Conservation (phyloP, 1,140 invertebrate genomes). For the Idris sp. region DNA sequence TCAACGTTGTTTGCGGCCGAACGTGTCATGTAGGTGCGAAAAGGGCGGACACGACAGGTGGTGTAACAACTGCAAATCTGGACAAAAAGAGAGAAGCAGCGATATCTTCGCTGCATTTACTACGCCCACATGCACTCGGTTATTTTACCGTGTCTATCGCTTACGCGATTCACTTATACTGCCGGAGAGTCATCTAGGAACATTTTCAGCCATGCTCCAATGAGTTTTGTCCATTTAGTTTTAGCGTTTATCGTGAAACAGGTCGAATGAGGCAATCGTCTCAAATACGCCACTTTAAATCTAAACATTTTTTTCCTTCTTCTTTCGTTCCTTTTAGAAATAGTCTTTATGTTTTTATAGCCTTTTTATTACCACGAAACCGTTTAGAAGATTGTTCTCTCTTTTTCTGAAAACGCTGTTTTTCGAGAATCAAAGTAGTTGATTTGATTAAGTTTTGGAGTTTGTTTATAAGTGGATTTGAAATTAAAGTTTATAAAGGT, state of each 20-base stretch:
- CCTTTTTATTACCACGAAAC: constrained; percentile 17
- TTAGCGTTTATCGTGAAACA: constrained; percentile 22
- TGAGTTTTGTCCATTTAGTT: constrained; percentile 30
- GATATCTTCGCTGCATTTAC: constrained; percentile 58
- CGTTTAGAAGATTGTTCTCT: constrained; percentile 6
- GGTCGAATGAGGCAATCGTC: constrained; percentile 6
- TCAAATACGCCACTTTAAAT: constrained; percentile 8
- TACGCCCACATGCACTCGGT: constrained; percentile 65
- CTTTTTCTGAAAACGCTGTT: constrained; percentile 7
- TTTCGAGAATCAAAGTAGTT: background rate
- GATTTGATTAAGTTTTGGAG: background rate
- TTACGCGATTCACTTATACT: constrained; percentile 26
- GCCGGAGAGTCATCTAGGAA: constrained; percentile 11
- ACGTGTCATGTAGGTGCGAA: constrained; percentile 69
- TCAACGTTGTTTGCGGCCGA: constrained; percentile 43
- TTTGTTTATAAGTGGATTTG: background rate
- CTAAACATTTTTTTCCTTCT: constrained; percentile 3
- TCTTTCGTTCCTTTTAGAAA: constrained; percentile 7
- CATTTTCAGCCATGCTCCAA: constrained; percentile 15
- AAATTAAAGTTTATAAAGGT: background rate
- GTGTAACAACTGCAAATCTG: constrained; percentile 69
- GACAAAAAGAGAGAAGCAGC: constrained; percentile 64
- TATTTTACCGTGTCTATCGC: constrained; percentile 33
- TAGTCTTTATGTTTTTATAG: constrained; percentile 29
- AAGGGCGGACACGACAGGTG: constrained; percentile 71